phyloP scores from a whole-genome alignment of 2,113 vertebrate species.

The Chiloscyllium plagiosum region DNA sequence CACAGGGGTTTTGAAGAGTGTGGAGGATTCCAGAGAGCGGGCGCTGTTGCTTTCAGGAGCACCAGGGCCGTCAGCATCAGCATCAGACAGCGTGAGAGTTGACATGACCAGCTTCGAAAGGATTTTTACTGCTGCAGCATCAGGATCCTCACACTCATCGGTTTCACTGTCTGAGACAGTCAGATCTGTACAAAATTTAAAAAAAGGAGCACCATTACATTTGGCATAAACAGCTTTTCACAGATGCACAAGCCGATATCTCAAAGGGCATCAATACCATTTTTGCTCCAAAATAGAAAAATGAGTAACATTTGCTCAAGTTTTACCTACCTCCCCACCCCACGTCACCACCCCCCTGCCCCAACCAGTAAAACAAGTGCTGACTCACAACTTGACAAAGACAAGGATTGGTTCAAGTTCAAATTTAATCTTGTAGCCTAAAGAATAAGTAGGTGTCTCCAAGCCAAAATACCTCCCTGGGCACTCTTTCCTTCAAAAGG shows the following conservation, averaged over 20 bases:
- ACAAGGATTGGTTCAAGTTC: background rate
- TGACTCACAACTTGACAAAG: conserved; percentile 1
- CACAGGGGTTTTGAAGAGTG: background rate
- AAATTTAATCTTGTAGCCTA: background rate
- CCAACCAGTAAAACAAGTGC: background rate
- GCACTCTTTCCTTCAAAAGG: background rate
- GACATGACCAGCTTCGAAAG: conserved; percentile 16
- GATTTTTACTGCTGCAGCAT: background rate
- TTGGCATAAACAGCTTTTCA: background rate
- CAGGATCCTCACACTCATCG: background rate
- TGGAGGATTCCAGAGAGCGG: background rate
- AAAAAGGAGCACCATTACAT: background rate
- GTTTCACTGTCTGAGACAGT: background rate
- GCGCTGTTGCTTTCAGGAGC: background rate
- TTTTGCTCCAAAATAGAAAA: background rate
- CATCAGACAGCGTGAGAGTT: background rate
- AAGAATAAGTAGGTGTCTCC: background rate
- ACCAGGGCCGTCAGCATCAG: background rate
- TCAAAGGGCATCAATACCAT: background rate
- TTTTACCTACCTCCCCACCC: too few species aligned
- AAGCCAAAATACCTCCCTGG: background rate
- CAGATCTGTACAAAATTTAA: background rate
- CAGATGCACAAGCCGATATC: background rate
- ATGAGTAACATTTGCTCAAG: background rate
- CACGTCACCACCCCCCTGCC: background rate